Base-by-base conservation (phyloP, 2,797 vertebrate species). In the Oreonectes daqikongensis region DNA sequence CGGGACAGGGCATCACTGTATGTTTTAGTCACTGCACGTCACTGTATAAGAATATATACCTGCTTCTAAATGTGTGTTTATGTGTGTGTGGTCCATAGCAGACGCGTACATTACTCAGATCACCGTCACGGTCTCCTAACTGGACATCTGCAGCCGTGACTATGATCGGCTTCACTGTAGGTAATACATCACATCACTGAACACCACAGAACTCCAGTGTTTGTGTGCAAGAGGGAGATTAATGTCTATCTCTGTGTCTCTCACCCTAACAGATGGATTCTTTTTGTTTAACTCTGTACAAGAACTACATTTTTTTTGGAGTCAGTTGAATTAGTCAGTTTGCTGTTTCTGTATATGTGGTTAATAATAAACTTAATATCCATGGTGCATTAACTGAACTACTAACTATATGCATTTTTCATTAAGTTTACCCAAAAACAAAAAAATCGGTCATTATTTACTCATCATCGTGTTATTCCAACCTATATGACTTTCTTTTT, bases 21-120 rank as follows among this genome's bases (percentile, higher is more conserved):
- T 52, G 50, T 59, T 26, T 66, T 66, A 66, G 32, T 32, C 28
- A 50, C 17, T 15, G n/a, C 46, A 28, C 11, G 15, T 59, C 65
- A 20, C 14, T 52, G 40, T 69, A 59, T 61, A n/a, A 42, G 12
- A 57, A 68, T 48, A 20, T 38, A 68, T 59, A 48, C 53, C 64
- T n/a, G 40, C 57, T 59, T 59, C 20, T 60, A 15, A 17, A 18
- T 24, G 22, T 50, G 69, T 67, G 40, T 67, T 67, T 60, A 61
- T 79, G 22, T 72, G 66, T 59, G 30, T 72, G 24, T 64, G 48
- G 66, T 38, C 48, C 0, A 1, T 40, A 3, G 8, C 26, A 61
- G 55, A 57, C 69, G 44, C 44, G 11, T n/a, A 67, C 70, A 77
- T 81, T 15, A 82, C 75, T 83, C 66, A 5, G 61, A 42, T 69